phyloP scores from a whole-genome alignment of 2,888 invertebrate species.

The Adela reaumurella region DNA sequence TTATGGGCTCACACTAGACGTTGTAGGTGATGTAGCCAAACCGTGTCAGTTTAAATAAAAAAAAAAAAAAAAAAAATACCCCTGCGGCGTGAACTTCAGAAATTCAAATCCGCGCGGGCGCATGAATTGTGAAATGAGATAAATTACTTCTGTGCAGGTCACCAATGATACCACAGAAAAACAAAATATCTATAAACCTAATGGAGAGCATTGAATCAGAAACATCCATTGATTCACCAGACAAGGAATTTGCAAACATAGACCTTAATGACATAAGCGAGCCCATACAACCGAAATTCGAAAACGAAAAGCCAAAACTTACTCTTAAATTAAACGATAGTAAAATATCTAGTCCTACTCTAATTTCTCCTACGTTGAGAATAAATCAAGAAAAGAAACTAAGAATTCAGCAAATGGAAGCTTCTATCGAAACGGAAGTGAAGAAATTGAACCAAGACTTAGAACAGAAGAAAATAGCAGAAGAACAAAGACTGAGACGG shows the following conservation, averaged over 20 bases:
- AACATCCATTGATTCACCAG: conserved; percentile 48
- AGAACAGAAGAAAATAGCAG: conserved; percentile 52
- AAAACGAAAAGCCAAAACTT: background rate
- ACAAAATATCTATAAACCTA: conserved; percentile 48
- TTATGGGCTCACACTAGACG: too few species aligned
- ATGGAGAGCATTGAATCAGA: conserved; percentile 54
- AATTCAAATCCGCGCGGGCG: too few species aligned
- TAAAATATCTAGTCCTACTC: background rate
- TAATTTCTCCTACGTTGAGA: background rate
- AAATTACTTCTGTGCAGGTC: conserved; percentile 33
- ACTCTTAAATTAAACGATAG: background rate
- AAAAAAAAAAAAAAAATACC: too few species aligned
- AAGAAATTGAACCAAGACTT: conserved; percentile 55
- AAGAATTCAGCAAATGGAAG: conserved; percentile 12
- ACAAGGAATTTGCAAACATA: conserved; percentile 41
- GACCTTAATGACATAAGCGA: conserved; percentile 43
- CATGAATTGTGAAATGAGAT: background rate
- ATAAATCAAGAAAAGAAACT: conserved; percentile 24
- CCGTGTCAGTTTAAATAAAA: too few species aligned
- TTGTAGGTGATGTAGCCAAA: too few species aligned
- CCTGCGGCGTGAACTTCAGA: too few species aligned
- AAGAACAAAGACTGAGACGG: conserved; percentile 34
- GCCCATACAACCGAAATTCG: conserved; percentile 14
- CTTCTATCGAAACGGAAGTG: conserved; percentile 44
- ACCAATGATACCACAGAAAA: conserved; percentile 45